Evolutionary conservation across 2,113 vertebrate species (phyloP), one percentile per base, ranked within the genome.

Genomic region (Antennarius striatus): DNA sequence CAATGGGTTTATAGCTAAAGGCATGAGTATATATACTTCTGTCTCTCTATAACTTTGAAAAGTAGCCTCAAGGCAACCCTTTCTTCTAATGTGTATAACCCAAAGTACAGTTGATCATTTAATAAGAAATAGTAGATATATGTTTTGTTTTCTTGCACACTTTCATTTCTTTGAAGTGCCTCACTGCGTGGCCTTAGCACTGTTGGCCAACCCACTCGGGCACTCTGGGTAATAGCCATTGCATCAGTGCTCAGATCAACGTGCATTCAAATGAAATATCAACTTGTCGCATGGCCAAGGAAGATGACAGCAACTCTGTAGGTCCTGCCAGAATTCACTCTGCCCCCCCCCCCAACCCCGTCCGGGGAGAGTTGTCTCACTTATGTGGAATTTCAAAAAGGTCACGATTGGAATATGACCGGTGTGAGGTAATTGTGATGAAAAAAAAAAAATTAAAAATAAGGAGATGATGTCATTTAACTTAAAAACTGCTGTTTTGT

Each of bases 211-310:
- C 58, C 61, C 68, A 83, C 83, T 68, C 53, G 81, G 78, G 85
- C 87, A 90, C 89, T 91, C 86, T 90, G 88, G 84, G 79, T 90
- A 91, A 91, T 91, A 85, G 89, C 84, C 86, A 87, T 80, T 86
- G 82, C 85, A 86, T 89, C 79, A 85, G 84, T 80, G 79, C 66
- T 77, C 67, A 58, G 63, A 84, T 79, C 83, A 28, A 53, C 45
- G 16, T 79, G 85, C 81, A 85, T 90, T 90, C 81, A 88, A 84
- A 91, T 90, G 86, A 90, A 93, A 92, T 91, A 93, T 91, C 86
- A 91, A 80, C 77, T 90, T 90, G 88, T 90, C 80, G 75, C 69
- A 16, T 40, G 2, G 89, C 91, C 89, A 91, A 85, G 40, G 71
- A 84, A 81, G 81, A 81, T 40, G 83, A 81, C 84, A 88, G 87